Base-by-base conservation (phyloP, 2,113 vertebrate genomes). In the Solea solea region DNA sequence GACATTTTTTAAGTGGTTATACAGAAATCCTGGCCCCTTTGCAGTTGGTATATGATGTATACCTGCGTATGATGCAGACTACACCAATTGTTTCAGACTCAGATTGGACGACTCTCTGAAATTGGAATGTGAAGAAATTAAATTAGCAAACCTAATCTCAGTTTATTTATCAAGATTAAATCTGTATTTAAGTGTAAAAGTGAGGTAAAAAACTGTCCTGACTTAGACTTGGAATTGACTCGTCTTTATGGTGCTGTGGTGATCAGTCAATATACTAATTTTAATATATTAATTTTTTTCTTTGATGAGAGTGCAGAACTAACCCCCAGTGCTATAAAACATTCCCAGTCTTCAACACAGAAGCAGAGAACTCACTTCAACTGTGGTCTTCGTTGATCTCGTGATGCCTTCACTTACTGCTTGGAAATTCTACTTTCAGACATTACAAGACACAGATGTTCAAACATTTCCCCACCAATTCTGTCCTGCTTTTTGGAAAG, bases 331-430 rank as follows among this genome's bases (percentile, higher is more conserved):
- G 34, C 34, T 3, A 21, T 21, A 34, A 34, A 34, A 34, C 34
- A 34, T 34, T 34, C 5, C 34, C 34, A 34, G 34, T 34, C 34
- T 34, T 34, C 34, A 21, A 21, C 21, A 21, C 21, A 34, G 34
- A 4, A 34, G 34, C 34, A 34, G 34, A 6, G 34, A 34, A 34
- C 34, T 34, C 5, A 34, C 5, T 34, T 3, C 56, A 52, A n/a
- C 41, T 27, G 16, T 2, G 65, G 74, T 49, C 40, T 5, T 53
- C 54, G 8, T 25, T 53, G 62, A 54, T 50, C 21, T 25, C 2
- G 4, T 28, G 79, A 41, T 68, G 76, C 75, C 0, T 87, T 83
- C 74, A 81, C 0, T 21, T 40, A 27, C 45, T 2, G 4, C 76
- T 82, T 51, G 70, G 25, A 86, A 75, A 28, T 34, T 6, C 34